Evolutionary conservation across 1,140 invertebrate genomes (phyloP), one percentile per base, ranked within the genome.

Genomic region (Hestina assimilis): DNA sequence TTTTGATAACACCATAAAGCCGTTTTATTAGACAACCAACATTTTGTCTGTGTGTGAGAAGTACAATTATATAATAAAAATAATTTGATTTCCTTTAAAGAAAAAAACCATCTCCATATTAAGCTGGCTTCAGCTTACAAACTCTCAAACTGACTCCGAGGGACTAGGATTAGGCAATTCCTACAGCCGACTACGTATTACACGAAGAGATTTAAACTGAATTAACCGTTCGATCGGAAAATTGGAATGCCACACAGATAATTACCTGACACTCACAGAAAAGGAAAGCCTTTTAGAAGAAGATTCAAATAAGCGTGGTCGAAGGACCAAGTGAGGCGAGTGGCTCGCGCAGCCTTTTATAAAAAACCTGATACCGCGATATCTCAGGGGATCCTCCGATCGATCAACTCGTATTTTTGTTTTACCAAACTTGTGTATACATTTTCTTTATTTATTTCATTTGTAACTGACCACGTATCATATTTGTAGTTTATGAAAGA

Each of bases 211-310:
- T 85, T 87, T 87, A 87, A 86, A 88, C 77, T 85, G 85, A 88
- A 83, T 86, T 88, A 84, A 79, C 82, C 83, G 72, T 86, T 88
- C 83, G 80, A 86, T 86, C 82, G 85, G 82, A 88, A 88, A 88
- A 88, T 86, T 88, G 85, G 82, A 86, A 88, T 83, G 83, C 83
- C 85, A 85, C 85, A 86, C 75, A 88, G 85, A 88, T 88, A 88
- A 88, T 88, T 88, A 88, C 82, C 85, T 88, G 85, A 88, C 85
- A 88, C 83, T 86, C 81, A 88, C 85, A 88, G 85, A 83, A 82
- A 79, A 86, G 81, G 81, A 86, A n/a, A 84, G 75, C 75, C 76
- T 67, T 69, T 77, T 70, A 78, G 77, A 75, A 79, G 67, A 69
- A 75, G 81, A 87, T 86, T 87, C 83, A 84, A 87, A 86, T 85